phyloP scores from a whole-genome alignment of 1,140 invertebrate genomes.

The Ceratina japonica region DNA sequence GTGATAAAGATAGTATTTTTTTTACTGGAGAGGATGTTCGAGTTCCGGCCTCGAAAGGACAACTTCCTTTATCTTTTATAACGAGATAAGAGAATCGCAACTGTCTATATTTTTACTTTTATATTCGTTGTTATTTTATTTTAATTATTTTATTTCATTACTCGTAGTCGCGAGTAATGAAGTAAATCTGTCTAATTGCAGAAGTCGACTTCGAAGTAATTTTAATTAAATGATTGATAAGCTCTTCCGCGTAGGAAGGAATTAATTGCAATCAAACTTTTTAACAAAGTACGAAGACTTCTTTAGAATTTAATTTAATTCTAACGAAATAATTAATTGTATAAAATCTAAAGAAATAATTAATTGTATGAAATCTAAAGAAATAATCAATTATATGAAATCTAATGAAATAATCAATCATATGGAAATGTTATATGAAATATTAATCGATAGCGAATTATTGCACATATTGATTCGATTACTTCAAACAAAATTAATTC shows the following conservation, averaged over 20 bases:
- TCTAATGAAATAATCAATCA: no score
- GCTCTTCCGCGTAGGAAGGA: background rate
- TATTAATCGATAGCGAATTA: no score
- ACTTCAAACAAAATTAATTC: no score
- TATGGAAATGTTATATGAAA: no score
- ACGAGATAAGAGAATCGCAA: conserved; percentile 48
- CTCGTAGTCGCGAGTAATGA: background rate
- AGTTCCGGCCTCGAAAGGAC: conserved; percentile 50
- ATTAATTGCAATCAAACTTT: background rate
- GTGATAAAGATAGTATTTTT: background rate
- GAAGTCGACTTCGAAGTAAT: background rate
- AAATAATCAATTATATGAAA: no score
- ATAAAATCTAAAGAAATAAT: no score
- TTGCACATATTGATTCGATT: no score
- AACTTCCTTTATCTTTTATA: conserved; percentile 31
- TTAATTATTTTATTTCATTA: no score
- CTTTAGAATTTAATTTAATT: background rate
- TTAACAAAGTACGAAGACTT: background rate
- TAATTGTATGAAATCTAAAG: no score
- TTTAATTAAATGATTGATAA: background rate
- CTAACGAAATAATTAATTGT: background rate
- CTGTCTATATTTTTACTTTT: conserved; percentile 1
- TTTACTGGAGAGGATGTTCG: conserved; percentile 44
- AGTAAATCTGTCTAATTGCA: background rate
- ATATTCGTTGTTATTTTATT: no score